Base-by-base conservation (phyloP, 1,140 invertebrate species). In the Pygmarrhopalites habei region DNA sequence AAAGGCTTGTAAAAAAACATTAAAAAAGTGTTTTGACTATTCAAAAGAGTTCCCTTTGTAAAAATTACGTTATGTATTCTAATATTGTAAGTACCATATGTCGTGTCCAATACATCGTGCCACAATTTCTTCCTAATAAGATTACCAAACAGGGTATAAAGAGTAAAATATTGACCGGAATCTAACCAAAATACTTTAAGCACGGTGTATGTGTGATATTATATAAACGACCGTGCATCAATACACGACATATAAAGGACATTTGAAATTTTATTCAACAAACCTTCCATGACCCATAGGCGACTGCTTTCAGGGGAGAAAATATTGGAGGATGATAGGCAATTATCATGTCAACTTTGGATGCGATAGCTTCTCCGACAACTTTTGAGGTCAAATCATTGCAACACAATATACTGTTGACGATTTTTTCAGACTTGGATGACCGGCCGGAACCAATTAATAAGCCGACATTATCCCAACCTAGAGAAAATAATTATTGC, bases 281-380 rank as follows among this genome's bases (percentile, higher is more conserved):
- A 78, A 90, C 89, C 81, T 90, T 86, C 91, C 88, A 88, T 28
- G 77, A 76, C 12, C 71, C 70, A 39, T 74, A 79, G 17, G 84
- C 85, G 35, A 98, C 77, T 49, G 83, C 79, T 74, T 94, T 96
- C 23, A 98, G 67, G 5, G 89, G 82, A 21, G 78, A 77, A 77
- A 98, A 98, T 72, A 98, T 89, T 19, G 92, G 91, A 15, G 95
- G 95, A 83, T 98, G 95, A 76, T 98, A 98, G 0, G 91, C 88
- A 39, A 98, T 80, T 65, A 98, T 92, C 72, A 98, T 74, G 75
- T 94, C 82, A 51, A 80, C 81, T 15, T 82, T 78, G 46, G 68
- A 66, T 2, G 79, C 70, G 23, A 90, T 69, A 5, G 92, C 92
- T 82, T 98, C 94, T 23, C 86, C 74, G 72, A 95, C 81, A 0